These are phyloP conservation scores for Tribolium freemani DNA, from an alignment of 2,888 invertebrate species.

Conservation along the genomic window DNA sequence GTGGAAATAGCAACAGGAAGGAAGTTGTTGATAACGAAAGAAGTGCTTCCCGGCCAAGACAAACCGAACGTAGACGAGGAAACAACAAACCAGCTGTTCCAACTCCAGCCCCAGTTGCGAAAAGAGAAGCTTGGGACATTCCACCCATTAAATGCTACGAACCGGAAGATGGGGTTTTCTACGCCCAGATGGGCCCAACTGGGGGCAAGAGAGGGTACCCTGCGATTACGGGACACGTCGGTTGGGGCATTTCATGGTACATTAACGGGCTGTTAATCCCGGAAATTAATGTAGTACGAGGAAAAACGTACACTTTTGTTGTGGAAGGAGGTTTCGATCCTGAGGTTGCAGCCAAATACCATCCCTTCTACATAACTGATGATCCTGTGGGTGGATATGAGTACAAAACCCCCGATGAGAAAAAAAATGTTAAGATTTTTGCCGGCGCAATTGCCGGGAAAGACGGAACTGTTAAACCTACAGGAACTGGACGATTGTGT, in stretches of 20 bases:
- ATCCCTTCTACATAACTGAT: slow-evolving; percentile 94
- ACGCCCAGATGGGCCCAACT: slow-evolving; percentile 94
- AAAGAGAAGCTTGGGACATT: slow-evolving; percentile 83
- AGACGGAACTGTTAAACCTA: slow-evolving; percentile 79
- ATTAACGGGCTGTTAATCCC: slow-evolving; percentile 94
- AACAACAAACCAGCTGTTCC: slow-evolving; percentile 65
- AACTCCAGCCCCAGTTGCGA: slow-evolving; percentile 76
- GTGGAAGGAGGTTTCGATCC: slow-evolving; percentile 88
- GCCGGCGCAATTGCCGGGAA: slow-evolving; percentile 83
- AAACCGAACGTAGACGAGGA: slow-evolving; percentile 31
- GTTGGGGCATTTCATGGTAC: slow-evolving; percentile 96
- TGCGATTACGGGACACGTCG: slow-evolving; percentile 92
- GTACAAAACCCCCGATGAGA: slow-evolving; percentile 86
- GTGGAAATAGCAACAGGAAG: slow-evolving; percentile 42
- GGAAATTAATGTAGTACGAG: slow-evolving; percentile 90
- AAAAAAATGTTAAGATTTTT: slow-evolving; percentile 83
- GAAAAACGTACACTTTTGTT: slow-evolving; percentile 89
- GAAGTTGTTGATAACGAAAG: slow-evolving; percentile 23
- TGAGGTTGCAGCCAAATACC: slow-evolving; percentile 85
- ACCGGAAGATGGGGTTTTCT: slow-evolving; percentile 91
- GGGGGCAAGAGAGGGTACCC: slow-evolving; percentile 92
- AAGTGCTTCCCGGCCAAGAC: slow-evolving; percentile 28
- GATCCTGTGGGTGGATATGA: slow-evolving; percentile 92
- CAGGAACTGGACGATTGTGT: slow-evolving; percentile 87
- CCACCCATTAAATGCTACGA: slow-evolving; percentile 91